Base-by-base conservation (phyloP, 2,888 invertebrate genomes). In the Drosophila colorata region DNA sequence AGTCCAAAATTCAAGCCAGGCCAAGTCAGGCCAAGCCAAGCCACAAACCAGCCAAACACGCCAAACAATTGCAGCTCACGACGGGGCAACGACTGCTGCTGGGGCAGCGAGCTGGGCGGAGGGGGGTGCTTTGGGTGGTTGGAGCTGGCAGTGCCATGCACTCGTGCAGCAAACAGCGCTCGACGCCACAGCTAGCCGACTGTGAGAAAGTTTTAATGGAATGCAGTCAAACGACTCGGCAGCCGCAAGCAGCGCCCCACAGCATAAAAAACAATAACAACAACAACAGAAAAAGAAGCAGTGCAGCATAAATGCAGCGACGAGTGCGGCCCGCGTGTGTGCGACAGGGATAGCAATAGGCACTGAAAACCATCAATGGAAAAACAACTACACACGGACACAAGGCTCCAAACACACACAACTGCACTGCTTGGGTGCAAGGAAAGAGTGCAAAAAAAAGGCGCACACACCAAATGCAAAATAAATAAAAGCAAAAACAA, bases 171-270 rank as follows among this genome's bases (percentile, higher is more conserved):
- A 60, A 56, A 37, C 56, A 46, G 33, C 48, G 37, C 33, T 59
- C 52, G 60, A 25, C 23, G 44, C 59, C 33, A 63, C 43, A 65
- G 72, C 69, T 60, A 60, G 53, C 55, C 65, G 81, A 91, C 91
- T 92, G 91, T 92, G 92, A 92, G 91, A 91, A 91, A 91, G 91
- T 91, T 91, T 91, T 90, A 89, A 90, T 92, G 91, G 91, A 91
- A 91, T 91, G 91, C 91, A 88, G 91, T 92, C 90, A 88, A 90
- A 90, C 91, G 74, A 84, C 89, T 87, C 52, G 56, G 71, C 75
- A 77, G 75, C 75, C 82, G 63, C 73, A 69, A 77, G 78, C 78
- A 69, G 59, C 67, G 64, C 65, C 56, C 48, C 69, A 66, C 64
- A 59, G 67, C 80, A 74, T 70, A 68, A 70, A 66, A 65, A 67